Evolutionary conservation across 1,140 invertebrate species (phyloP).

Genomic region (Dinothrombium tinctorium): DNA sequence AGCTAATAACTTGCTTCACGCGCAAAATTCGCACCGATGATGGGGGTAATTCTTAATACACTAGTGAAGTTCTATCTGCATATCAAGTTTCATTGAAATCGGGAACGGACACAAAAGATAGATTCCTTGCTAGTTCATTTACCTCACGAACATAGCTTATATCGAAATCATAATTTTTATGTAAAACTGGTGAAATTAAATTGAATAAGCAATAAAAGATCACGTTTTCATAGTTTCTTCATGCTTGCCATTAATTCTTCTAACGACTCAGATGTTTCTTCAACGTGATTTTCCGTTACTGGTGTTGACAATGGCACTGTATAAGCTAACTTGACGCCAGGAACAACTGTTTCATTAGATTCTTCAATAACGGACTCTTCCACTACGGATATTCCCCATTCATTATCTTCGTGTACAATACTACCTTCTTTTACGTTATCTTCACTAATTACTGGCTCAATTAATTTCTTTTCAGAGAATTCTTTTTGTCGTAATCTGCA

Average conservation of each 20-base stretch:
- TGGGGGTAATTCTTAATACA: no score
- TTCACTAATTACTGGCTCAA: slow-evolving; percentile 9
- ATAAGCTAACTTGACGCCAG: slow-evolving; percentile 41
- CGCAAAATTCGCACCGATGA: no score
- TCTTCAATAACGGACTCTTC: slow-evolving; percentile 33
- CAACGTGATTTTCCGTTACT: slow-evolving; percentile 16
- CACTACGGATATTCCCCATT: slow-evolving; percentile 55
- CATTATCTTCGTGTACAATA: slow-evolving; percentile 38
- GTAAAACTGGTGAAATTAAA: no score
- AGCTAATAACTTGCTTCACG: no score
- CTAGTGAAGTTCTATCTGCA: no score
- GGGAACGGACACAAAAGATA: no score
- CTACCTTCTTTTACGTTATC: slow-evolving; percentile 20
- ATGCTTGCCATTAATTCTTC: slow-evolving; percentile 74
- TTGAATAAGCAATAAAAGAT: no score
- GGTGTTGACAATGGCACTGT: slow-evolving; percentile 17
- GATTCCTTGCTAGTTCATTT: no score
- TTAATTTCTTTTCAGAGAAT: slow-evolving; percentile 21
- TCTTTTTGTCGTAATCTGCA: slow-evolving; percentile 53
- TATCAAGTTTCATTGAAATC: no score
- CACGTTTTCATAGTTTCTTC: slow-evolving; percentile 31
- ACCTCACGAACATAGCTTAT: no score
- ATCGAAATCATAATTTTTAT: no score
- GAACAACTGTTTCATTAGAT: slow-evolving; percentile 21
- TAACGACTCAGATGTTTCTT: slow-evolving; percentile 26